Evolutionary conservation across 2,797 vertebrate genomes (phyloP).

Genomic region (Choloepus didactylus): DNA sequence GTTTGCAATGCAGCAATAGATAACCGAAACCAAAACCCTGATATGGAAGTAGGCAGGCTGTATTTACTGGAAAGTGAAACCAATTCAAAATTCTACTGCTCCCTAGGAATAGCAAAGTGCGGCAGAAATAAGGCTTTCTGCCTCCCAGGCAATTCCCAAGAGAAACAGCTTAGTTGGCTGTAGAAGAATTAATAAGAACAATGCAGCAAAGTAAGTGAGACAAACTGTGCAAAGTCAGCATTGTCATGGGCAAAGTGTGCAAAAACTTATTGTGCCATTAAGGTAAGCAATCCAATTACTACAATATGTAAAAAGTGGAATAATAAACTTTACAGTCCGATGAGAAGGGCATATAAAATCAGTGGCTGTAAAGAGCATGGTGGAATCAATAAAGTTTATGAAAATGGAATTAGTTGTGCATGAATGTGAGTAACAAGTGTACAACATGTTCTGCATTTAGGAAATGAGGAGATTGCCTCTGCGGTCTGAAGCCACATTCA

Average conservation of each 20-base stretch:
- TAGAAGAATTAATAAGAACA: slow-evolving; percentile 80
- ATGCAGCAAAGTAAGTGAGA: slow-evolving; percentile 71
- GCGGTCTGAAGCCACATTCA: slow-evolving; percentile 12
- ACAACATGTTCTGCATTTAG: slow-evolving; percentile 55
- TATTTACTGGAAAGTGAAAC: slow-evolving; percentile 52
- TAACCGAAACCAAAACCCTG: slow-evolving; percentile 9
- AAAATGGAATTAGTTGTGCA: slow-evolving; percentile 85
- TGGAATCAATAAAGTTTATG: slow-evolving; percentile 86
- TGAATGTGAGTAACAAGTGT: slow-evolving; percentile 74
- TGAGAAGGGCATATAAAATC: slow-evolving; percentile 84
- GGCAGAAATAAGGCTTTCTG: slow-evolving; percentile 62
- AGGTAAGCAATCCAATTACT: slow-evolving; percentile 84
- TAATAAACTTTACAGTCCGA: slow-evolving; percentile 83
- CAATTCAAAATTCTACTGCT: slow-evolving; percentile 60
- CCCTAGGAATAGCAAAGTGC: slow-evolving; percentile 44
- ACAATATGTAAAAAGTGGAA: slow-evolving; percentile 82
- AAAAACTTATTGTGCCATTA: slow-evolving; percentile 78
- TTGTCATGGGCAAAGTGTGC: slow-evolving; percentile 71
- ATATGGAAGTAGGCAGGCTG: background rate
- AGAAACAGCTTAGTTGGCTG: slow-evolving; percentile 74
- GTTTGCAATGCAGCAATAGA: slow-evolving; percentile 10
- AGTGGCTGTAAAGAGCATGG: slow-evolving; percentile 82
- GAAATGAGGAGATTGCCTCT: slow-evolving; percentile 58
- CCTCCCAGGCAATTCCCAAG: slow-evolving; percentile 31
- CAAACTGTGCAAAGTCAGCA: slow-evolving; percentile 79